phyloP scores from a whole-genome alignment of 2,797 vertebrate genomes.

The Clarias laeviceps region DNA sequence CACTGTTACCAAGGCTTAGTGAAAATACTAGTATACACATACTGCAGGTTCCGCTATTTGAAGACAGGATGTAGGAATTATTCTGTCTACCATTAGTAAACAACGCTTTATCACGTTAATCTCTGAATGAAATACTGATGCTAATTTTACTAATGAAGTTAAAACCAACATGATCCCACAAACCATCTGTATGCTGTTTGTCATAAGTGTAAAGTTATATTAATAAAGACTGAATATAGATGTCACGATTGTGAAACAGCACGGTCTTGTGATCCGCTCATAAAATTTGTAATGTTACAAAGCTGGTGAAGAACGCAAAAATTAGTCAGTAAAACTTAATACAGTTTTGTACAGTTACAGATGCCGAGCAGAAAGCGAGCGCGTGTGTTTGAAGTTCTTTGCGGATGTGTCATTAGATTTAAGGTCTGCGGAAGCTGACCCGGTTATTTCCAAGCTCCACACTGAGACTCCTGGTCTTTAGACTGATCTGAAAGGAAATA shows the following conservation, averaged over 20 bases:
- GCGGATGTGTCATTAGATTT: slow-evolving; percentile 68
- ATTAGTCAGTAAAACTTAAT: not conserved
- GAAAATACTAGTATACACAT: slow-evolving; percentile 1
- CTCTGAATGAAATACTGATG: not conserved
- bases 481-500: slow-evolving; percentile 68
- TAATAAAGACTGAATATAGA: slow-evolving; percentile 8
- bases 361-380: not conserved
- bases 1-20: slow-evolving; percentile 1
- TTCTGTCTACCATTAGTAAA: slow-evolving; percentile 10
- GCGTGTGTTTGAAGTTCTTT: not conserved
- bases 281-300: slow-evolving; percentile 57
- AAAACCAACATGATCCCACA: not conserved
- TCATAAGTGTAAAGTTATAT: slow-evolving; percentile 12
- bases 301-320: not conserved
- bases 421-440: slow-evolving; percentile 80
- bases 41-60: slow-evolving; percentile 18
- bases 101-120: slow-evolving; percentile 18
- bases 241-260: slow-evolving; percentile 35
- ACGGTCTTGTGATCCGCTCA: slow-evolving; percentile 69
- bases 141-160: slow-evolving; percentile 16
- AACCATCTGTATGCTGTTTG: slow-evolving; percentile 19
- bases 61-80: slow-evolving; percentile 21
- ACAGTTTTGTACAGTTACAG: not conserved
- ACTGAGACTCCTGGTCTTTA: slow-evolving; percentile 66
- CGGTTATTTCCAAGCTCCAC: slow-evolving; percentile 68